A percentile compares a stretch with the other conserved stretches of the same genome.
Conservation (phyloP, 1,140 invertebrate genomes). For the Condylostylus longicornis region DNA sequence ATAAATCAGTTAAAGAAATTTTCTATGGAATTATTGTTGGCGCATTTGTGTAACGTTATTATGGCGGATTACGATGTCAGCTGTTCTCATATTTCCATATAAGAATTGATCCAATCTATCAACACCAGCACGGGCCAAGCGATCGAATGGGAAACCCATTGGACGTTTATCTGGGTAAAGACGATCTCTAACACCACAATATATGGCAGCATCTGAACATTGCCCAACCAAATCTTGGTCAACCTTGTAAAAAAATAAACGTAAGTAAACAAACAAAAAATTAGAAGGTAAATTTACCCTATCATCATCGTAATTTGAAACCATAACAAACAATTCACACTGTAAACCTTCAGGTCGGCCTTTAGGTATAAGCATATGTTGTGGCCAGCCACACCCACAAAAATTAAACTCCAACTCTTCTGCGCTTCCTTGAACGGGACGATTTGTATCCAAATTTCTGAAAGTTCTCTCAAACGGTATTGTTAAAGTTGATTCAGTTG, state of each 20-base stretch:
- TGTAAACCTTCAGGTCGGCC: constrained; percentile 50
- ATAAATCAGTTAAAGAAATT: too few relatives aligned
- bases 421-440: constrained; percentile 36
- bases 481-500: constrained; percentile 50
- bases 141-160: constrained; percentile 69
- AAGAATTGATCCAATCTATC: constrained; percentile 44
- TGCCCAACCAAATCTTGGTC: constrained; percentile 37
- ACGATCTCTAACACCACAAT: constrained; percentile 55
- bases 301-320: constrained; percentile 58
- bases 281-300: constrained; percentile 41
- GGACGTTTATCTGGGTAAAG: constrained; percentile 53
- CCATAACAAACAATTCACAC: constrained; percentile 64
- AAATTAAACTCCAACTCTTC: constrained; percentile 49
- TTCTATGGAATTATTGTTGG: too few relatives aligned
- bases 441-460: constrained; percentile 40
- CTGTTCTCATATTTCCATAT: constrained; percentile 49
- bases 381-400: constrained; percentile 78
- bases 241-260: constrained; percentile 33
- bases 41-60: constrained; percentile 31
- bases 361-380: constrained; percentile 67
- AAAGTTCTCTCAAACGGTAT: constrained; percentile 57
- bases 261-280: too few relatives aligned
- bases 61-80: constrained; percentile 38
- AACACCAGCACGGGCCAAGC: constrained; percentile 36
- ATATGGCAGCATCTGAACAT: constrained; percentile 55